Conservation (phyloP, 2,888 invertebrate genomes). For the Drosophila kuntzei region DNA sequence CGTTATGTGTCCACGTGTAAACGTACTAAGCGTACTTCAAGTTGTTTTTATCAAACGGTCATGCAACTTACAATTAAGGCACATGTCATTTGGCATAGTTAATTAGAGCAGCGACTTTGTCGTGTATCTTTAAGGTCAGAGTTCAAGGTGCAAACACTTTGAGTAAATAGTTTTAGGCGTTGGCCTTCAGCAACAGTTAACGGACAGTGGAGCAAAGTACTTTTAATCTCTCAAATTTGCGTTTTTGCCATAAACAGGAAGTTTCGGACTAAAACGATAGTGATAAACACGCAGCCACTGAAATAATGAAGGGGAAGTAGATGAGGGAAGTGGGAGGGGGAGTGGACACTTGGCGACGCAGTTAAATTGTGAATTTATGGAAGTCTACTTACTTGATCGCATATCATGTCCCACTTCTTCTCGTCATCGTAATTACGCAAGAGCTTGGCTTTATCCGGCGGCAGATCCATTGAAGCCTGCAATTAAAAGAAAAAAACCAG, state of each 20-base stretch:
- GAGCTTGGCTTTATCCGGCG: conserved; percentile 99
- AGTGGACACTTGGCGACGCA: background rate
- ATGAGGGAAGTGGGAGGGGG: background rate
- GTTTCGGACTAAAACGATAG: conserved; percentile 24
- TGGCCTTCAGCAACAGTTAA: conserved; percentile 22
- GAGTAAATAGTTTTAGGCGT: conserved; percentile 42
- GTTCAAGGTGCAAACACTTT: conserved; percentile 44
- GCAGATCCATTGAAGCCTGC: conserved; percentile 99
- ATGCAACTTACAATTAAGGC: conserved; percentile 45
- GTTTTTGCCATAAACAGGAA: conserved; percentile 63
- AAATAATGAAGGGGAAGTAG: background rate
- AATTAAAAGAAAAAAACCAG: conserved; percentile 20
- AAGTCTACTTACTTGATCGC: conserved; percentile 93
- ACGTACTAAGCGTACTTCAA: background rate
- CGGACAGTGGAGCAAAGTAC: background rate
- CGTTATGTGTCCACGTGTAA: conserved; percentile 24
- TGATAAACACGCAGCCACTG: conserved; percentile 45
- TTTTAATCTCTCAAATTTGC: conserved; percentile 53
- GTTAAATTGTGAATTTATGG: conserved; percentile 26
- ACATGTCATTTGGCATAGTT: conserved; percentile 54
- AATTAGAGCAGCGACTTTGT: conserved; percentile 45
- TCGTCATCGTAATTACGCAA: conserved; percentile 97
- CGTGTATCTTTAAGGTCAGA: conserved; percentile 38
- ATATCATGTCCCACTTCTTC: conserved; percentile 99
- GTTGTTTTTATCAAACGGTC: conserved; percentile 19